These are phyloP conservation scores for Salarias fasciatus DNA, from an alignment of 2,797 vertebrate genomes.

Conservation along the genomic window DNA sequence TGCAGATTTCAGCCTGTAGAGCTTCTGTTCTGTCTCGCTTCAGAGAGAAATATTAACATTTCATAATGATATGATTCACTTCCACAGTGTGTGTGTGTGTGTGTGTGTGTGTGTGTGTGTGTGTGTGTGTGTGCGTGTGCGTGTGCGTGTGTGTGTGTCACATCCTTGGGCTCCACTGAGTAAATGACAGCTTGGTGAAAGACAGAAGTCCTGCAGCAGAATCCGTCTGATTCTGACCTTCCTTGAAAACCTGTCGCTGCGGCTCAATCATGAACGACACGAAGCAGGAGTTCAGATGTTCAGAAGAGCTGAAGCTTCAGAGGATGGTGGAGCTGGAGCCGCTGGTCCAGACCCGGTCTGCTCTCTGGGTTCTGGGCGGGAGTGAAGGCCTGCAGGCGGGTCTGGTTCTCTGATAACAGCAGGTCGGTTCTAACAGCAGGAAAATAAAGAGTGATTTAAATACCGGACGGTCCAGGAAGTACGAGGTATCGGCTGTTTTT, in stretches of 20 bases:
- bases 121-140: not conserved
- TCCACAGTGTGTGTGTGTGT: not conserved
- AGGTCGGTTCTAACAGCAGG: no score
- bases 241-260: slow-evolving; percentile 33
- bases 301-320: not conserved
- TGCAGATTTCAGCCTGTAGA: not conserved
- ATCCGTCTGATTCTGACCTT: slow-evolving; percentile 38
- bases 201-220: slow-evolving; percentile 23
- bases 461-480: no score
- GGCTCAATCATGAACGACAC: not conserved
- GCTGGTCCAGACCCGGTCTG: no score
- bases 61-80: slow-evolving; percentile 14
- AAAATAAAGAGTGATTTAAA: no score
- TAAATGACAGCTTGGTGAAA: slow-evolving; percentile 27
- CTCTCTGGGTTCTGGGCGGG: no score
- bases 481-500: no score
- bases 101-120: slow-evolving; percentile 7
- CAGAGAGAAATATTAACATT: not conserved
- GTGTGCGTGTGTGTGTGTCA: not conserved
- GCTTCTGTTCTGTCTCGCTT: not conserved
- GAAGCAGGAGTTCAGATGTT: slow-evolving; percentile 3
- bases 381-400: no score
- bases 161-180: slow-evolving; percentile 39
- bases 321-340: no score
- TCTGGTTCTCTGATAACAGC: no score